Evolutionary conservation across 2,113 vertebrate species (phyloP), one percentile per base, ranked within the genome.

Genomic region (Anarhynchus alexandrinus): DNA sequence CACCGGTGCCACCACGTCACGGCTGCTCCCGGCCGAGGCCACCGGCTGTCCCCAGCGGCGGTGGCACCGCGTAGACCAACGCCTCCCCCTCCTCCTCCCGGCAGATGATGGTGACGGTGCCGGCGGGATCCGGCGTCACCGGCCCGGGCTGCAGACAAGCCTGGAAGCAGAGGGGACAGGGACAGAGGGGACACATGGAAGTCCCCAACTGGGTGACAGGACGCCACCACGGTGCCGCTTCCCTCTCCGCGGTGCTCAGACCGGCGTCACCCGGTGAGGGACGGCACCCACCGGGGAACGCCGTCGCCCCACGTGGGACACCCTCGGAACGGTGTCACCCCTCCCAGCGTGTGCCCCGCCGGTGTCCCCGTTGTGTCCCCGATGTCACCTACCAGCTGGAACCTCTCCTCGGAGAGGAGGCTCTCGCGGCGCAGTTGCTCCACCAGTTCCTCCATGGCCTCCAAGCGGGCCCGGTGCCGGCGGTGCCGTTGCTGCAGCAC

Each of bases 401-500:
- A 86, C 7, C 96, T 91, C 89, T 97, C 98, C 11, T 97, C 96
- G 1, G 98, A 98, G 51, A 98, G 88, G 80, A 98, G 74, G 95
- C 98, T 98, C 79, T 95, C 97, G 6, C 96, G 95, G 15, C 91
- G 87, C 78, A 99, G 97, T 94, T 98, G 98, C 90, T 91, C 92
- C 16, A 98, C 98, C 3, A 98, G 96, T 67, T 86, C 98, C 76
- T 99, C 98, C 97, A 99, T 96, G 7, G 97, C 97, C 47, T 96
- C 91, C 13, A 99, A 92, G 54, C 98, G 98, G 42, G 98, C 98
- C 77, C 98, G 96, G 94, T 98, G 98, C 23, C 96, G 94, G 20
- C 98, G 96, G 13, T 98, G 98, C 16, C 98, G 90, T 94, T 97
- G 97, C 97, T 99, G 98, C 55, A 98, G 96, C 30, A 98, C 95